Percentiles rank a stretch among this genome's conserved stretches.
Evolutionary conservation across 1,140 invertebrate genomes (phyloP).

Genomic region (Pentalonia nigronervosa): DNA sequence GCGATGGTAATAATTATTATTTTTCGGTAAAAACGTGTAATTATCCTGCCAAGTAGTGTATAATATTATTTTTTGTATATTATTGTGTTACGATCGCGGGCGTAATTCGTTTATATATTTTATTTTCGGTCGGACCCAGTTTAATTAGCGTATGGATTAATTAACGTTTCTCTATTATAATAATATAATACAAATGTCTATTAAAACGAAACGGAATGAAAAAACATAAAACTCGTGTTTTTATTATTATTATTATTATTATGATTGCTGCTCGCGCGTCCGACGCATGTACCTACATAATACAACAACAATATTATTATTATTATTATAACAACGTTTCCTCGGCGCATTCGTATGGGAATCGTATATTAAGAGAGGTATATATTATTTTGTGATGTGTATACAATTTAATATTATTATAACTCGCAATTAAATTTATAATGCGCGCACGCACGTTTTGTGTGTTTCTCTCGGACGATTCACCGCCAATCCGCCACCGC

Average conservation of each 20-base stretch:
- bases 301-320: neutral
- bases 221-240: constrained; percentile 36
- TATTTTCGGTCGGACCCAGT: neutral
- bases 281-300: neutral
- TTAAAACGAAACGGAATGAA: constrained; percentile 24
- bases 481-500: neutral
- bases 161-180: constrained; percentile 27
- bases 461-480: constrained; percentile 39
- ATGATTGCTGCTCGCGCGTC: neutral
- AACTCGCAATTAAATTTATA: constrained; percentile 55
- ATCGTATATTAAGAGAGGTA: neutral
- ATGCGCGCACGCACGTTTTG: constrained; percentile 31
- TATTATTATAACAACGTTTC: neutral
- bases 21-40: constrained; percentile 31
- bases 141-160: constrained; percentile 52
- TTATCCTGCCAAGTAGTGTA: constrained; percentile 15
- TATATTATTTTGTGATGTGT: neutral
- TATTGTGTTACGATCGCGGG: too few species aligned
- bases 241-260: constrained; percentile 11
- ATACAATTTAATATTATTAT: neutral
- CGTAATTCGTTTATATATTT: neutral
- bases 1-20: neutral
- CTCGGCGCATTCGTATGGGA: constrained; percentile 43
- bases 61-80: too few species aligned
- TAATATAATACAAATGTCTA: neutral